These are phyloP conservation scores for Tenebrio molitor DNA, from an alignment of 1,140 invertebrate genomes.

Conservation along the genomic window DNA sequence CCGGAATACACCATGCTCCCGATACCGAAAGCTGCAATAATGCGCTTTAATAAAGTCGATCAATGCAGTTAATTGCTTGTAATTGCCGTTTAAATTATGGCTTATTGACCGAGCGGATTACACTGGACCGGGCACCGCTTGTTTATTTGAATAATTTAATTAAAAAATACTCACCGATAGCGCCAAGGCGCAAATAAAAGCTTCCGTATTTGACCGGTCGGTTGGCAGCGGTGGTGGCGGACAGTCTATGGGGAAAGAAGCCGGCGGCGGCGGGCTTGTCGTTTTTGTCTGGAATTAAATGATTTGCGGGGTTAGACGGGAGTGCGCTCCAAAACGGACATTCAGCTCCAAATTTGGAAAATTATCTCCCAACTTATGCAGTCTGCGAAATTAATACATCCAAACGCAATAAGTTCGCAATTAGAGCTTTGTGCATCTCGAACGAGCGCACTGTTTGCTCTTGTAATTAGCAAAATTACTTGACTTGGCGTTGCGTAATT, in stretches of 20 bases:
- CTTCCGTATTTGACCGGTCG: constrained; percentile 71
- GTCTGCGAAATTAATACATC: too few species aligned
- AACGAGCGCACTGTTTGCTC: too few species aligned
- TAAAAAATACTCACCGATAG: constrained; percentile 72
- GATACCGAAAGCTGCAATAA: constrained; percentile 59
- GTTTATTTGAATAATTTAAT: constrained; percentile 42
- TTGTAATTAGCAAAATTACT: too few species aligned
- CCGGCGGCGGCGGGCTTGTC: constrained; percentile 53
- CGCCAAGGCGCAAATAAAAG: constrained; percentile 86
- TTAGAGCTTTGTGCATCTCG: too few species aligned
- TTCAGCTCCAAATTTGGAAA: too few species aligned
- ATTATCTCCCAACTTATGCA: too few species aligned
- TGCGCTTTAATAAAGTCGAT: constrained; percentile 34
- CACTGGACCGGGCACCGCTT: background rate
- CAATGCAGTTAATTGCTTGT: constrained; percentile 26
- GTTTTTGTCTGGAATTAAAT: constrained; percentile 64
- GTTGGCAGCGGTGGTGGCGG: too few species aligned
- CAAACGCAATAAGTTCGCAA: too few species aligned
- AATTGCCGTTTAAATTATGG: constrained; percentile 34
- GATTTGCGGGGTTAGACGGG: background rate
- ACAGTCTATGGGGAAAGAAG: constrained; percentile 33
- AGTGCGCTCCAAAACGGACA: too few species aligned
- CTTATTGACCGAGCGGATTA: constrained; percentile 33
- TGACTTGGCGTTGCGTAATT: too few species aligned
- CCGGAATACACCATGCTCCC: constrained; percentile 85